Base-by-base conservation (phyloP, 2,113 vertebrate species). In the Lethenteron reissneri region DNA sequence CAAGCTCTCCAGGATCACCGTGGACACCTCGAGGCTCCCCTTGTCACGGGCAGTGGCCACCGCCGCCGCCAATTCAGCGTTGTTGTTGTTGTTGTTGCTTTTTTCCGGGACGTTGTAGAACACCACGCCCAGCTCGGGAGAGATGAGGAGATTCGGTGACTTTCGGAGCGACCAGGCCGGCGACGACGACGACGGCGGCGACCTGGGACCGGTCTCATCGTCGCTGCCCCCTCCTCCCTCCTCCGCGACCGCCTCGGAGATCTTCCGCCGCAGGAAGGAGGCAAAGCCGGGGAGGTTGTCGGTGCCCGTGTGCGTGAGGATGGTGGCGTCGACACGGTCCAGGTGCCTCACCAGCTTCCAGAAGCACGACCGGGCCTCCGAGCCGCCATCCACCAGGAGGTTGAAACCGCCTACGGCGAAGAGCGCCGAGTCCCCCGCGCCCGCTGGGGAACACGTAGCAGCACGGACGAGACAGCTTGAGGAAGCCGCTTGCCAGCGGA, bases 301-400 rank as follows among this genome's bases (percentile, higher is more conserved):
- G 0, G 85, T 83, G 0, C 91, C 92, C 0, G 78, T 74, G 5
- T 95, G 94, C 0, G 92, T 99, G 74, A 95, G 80, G 71, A 99
- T 79, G 71, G 97, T 78, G 0, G 87, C 85, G n/a, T 99, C 94
- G 1, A 99, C 80, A 2, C 94, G 78, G 79, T 99, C 94, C 77
- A 99, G 81, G 78, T 99, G 92, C 21, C 94, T 76, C 10, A 97
- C 87, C 76, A 99, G 81, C 75, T 97, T 96, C 92, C 92, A 99
- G 77, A 96, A 99, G 75, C 83, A 87, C 0, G 94, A 86, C 1
- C 84, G 84, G 3, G 83, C 79, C 75, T 94, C 88, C 0, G 94
- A 92, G 9, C 94, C 92, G 0, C 92, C 94, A 0, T 97, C 87
- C 6, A 96, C 86, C 76, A 99, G 58, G 1, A 99, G 74, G 0